phyloP scores from a whole-genome alignment of 2,797 vertebrate genomes.

The Arnoldichthys spilopterus region DNA sequence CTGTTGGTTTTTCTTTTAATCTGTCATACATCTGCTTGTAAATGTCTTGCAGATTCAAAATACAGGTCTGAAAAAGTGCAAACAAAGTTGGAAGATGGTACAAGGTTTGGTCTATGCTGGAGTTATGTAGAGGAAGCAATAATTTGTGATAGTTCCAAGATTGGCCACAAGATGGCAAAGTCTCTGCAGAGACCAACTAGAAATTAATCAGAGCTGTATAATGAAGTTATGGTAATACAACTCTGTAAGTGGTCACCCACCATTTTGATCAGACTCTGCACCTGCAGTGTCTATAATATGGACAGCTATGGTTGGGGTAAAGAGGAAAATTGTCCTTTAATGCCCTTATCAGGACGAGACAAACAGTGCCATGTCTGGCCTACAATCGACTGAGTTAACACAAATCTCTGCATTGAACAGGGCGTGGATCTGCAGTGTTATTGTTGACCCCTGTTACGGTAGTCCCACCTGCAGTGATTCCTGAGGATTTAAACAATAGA shows the following conservation, averaged over 20 bases:
- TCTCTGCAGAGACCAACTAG: conserved; percentile 5
- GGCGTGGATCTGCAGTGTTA: conserved; percentile 4
- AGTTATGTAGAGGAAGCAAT: background rate
- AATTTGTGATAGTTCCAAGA: background rate
- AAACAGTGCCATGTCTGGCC: background rate
- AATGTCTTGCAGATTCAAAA: background rate
- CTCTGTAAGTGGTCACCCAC: conserved; percentile 50
- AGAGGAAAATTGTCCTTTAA: background rate
- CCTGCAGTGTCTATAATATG: conserved; percentile 14
- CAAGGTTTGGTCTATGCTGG: background rate
- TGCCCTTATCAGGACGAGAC: no score
- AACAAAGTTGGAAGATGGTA: background rate
- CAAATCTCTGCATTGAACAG: background rate
- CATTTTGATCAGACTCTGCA: conserved; percentile 54
- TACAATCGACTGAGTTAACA: background rate
- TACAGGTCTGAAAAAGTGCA: background rate
- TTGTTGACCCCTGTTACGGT: background rate
- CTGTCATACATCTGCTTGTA: background rate
- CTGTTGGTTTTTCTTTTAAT: background rate
- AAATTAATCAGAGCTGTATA: conserved; percentile 11
- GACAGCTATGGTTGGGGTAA: background rate
- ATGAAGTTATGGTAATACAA: conserved; percentile 12
- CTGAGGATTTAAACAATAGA: conserved; percentile 39
- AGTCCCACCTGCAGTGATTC: conserved; percentile 14
- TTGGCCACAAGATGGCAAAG: conserved; percentile 56